Conservation (phyloP, 2,113 vertebrate species). For the Bubo scandiacus region DNA sequence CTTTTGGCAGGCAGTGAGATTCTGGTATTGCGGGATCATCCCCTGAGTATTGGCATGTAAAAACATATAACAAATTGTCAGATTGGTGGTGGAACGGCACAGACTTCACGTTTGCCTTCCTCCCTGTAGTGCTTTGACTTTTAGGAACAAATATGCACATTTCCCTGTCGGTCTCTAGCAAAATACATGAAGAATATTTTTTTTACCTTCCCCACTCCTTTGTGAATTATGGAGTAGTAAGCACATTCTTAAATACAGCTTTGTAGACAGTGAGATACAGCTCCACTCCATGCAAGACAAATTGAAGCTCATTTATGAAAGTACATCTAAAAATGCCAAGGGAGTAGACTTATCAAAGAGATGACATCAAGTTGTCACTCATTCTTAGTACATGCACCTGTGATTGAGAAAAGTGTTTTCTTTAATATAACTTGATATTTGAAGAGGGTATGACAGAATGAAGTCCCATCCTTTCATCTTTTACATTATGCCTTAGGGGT, state of each 20-base stretch:
- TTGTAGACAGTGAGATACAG: slow-evolving; percentile 56
- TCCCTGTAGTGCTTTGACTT: neutral
- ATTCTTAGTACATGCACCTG: slow-evolving; percentile 52
- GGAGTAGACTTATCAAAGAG: slow-evolving; percentile 75
- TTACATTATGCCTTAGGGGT: slow-evolving; percentile 70
- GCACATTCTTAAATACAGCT: slow-evolving; percentile 56
- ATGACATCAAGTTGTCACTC: slow-evolving; percentile 76
- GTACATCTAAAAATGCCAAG: slow-evolving; percentile 71
- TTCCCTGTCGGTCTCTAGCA: neutral
- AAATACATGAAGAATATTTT: neutral
- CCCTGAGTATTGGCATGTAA: neutral
- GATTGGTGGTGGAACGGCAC: neutral
- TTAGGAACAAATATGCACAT: slow-evolving; percentile 12
- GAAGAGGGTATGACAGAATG: slow-evolving; percentile 72
- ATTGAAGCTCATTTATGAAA: slow-evolving; percentile 74
- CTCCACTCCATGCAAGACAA: slow-evolving; percentile 62
- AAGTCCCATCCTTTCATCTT: slow-evolving; percentile 64
- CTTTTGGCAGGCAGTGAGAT: neutral
- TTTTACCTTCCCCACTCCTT: slow-evolving; percentile 47
- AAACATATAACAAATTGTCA: neutral
- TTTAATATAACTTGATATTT: slow-evolving; percentile 79
- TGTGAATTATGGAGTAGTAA: slow-evolving; percentile 65
- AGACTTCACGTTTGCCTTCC: neutral
- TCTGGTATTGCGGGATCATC: neutral
- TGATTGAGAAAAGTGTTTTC: slow-evolving; percentile 75